Base-by-base conservation (phyloP, 2,797 vertebrate species). In the Notolepis coatsorum region DNA sequence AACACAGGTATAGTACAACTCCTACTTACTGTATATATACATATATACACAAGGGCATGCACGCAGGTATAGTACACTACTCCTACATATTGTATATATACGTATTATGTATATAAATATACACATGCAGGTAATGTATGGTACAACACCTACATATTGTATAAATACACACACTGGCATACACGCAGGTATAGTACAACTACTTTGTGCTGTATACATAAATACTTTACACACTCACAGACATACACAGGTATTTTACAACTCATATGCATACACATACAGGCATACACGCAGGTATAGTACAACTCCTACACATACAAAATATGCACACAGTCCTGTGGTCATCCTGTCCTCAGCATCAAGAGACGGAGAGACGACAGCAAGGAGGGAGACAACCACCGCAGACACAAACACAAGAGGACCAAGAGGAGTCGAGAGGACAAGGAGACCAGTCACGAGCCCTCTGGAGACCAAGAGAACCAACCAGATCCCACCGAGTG, bases 361-460 rank as follows among this genome's bases (percentile, higher is more conserved):
- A 95, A 93, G 71, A 91, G 92, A 57, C 92, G 92, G 67, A 92
- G 86, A 28, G 91, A 90, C 41, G 92, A 93, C 0, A 93, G 94
- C 67, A 94, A 94, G 69, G 92, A 95, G 70, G 91, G 91, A 74
- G 92, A 95, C 62, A 93, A 88, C 73, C 91, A 93, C 73, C 92
- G 91, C 65, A 91, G 91, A 87, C 93, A 91, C 82, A 92, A 93
- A 85, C 91, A 91, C 86, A 96, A 94, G 89, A 94, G 94, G 49
- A 91, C 93, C 61, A 94, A 94, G 87, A 91, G 88, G 83, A 93
- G 88, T 79, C 92, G 86, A 88, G 93, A 94, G 89, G 92, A 90
- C 47, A 93, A 93, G 78, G 87, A 95, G 79, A 76, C 87, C 12
- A 90, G 86, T 0, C 77, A 87, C 21, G 89, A 92, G 71, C 83